These are phyloP conservation scores for Sander lucioperca DNA, from an alignment of 2,113 vertebrate species.

Conservation along the genomic window DNA sequence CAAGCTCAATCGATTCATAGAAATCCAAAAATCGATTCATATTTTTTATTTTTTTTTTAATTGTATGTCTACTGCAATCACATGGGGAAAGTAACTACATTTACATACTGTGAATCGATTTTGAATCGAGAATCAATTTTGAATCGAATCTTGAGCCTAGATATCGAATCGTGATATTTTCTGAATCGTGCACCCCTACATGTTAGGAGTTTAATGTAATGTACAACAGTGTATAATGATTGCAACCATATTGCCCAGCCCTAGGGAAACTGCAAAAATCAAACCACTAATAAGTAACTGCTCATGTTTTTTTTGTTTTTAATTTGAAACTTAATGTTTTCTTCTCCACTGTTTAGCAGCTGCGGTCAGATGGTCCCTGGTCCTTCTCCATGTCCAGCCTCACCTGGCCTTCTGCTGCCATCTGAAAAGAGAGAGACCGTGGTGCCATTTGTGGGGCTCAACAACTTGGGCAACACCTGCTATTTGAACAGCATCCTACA, in stretches of 20 bases:
- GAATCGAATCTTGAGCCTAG: too few relatives aligned
- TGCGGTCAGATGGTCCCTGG: conserved; percentile 90
- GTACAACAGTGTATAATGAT: neutral
- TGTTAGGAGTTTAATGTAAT: neutral
- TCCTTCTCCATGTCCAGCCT: conserved; percentile 74
- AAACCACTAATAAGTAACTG: neutral
- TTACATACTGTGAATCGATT: too few relatives aligned
- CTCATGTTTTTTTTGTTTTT: neutral
- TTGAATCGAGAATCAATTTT: too few relatives aligned
- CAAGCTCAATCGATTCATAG: too few relatives aligned
- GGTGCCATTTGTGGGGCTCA: conserved; percentile 95
- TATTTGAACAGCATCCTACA: conserved; percentile 98
- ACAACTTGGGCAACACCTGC: conserved; percentile 98
- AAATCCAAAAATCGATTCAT: too few relatives aligned
- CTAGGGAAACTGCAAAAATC: neutral
- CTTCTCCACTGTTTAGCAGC: conserved; percentile 61
- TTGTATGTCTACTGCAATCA: too few relatives aligned
- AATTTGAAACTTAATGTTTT: neutral
- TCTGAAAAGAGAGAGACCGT: conserved; percentile 90
- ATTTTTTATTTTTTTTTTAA: too few relatives aligned
- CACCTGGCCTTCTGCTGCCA: conserved; percentile 79
- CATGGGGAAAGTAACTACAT: too few relatives aligned
- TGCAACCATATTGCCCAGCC: neutral
- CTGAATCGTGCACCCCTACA: too few relatives aligned
- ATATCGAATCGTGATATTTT: too few relatives aligned